Conservation (phyloP, 2,113 vertebrate species). For the Clarias magur region DNA sequence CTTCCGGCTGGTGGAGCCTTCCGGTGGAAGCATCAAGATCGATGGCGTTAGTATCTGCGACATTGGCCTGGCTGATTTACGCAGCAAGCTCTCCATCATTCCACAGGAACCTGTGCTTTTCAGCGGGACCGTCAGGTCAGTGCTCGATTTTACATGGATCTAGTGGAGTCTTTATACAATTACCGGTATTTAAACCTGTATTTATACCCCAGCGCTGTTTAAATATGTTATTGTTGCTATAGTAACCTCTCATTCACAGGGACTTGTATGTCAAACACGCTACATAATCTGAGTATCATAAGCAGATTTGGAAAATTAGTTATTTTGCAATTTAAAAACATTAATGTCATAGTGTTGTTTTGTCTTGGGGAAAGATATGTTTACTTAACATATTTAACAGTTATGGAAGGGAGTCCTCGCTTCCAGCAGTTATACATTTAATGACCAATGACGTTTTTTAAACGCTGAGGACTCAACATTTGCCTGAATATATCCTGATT, state of each 20-base stretch:
- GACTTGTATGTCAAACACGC: neutral
- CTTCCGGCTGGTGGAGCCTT: conserved; percentile 86
- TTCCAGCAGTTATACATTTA: no score
- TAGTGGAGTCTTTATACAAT: neutral
- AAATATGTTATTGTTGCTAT: neutral
- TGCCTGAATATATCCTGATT: no score
- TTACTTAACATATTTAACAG: no score
- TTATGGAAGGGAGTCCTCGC: no score
- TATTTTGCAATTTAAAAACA: no score
- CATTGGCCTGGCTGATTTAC: conserved; percentile 89
- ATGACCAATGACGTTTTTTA: no score
- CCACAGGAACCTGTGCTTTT: conserved; percentile 92
- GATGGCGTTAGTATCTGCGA: conserved; percentile 87
- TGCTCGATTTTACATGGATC: neutral
- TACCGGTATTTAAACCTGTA: neutral
- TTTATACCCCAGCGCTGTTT: neutral
- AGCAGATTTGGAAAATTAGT: no score
- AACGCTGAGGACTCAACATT: no score
- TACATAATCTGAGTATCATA: neutral
- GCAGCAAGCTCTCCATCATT: conserved; percentile 92
- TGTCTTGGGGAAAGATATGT: no score
- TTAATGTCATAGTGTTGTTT: no score
- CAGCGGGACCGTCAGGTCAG: conserved; percentile 88
- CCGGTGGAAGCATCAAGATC: conserved; percentile 87
- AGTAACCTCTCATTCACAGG: neutral